Evolutionary conservation across 2,113 vertebrate genomes (phyloP).

Genomic region (Oplegnathus fasciatus): DNA sequence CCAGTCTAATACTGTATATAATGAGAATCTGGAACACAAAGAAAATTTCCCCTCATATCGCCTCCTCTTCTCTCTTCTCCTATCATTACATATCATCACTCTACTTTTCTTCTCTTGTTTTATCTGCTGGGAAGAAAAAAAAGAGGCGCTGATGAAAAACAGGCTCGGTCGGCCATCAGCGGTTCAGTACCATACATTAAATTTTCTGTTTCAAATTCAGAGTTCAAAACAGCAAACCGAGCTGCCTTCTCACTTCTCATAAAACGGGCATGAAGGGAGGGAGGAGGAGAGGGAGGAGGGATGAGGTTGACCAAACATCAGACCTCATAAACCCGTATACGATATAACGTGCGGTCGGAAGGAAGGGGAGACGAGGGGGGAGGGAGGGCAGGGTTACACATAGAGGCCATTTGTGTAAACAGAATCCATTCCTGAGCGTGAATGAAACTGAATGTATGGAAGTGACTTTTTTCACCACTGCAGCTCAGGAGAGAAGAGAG

Average conservation of each 20-base stretch:
- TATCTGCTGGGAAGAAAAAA: neutral
- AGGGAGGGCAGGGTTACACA: neutral
- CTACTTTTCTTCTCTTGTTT: conserved; percentile 1
- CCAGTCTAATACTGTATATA: neutral
- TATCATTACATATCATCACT: neutral
- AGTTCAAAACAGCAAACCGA: conserved; percentile 4
- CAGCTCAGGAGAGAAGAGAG: neutral
- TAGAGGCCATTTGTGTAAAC: conserved; percentile 10
- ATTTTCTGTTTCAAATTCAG: conserved; percentile 10
- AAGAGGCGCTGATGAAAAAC: neutral
- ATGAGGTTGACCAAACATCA: conserved; percentile 43
- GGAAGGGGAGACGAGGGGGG: conserved; percentile 10
- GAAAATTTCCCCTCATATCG: neutral
- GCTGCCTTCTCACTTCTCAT: conserved; percentile 4
- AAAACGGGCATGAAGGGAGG: conserved; percentile 10
- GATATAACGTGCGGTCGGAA: conserved; percentile 52
- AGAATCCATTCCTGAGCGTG: conserved; percentile 3
- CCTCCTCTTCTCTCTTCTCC: neutral
- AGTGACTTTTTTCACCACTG: neutral
- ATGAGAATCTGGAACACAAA: conserved; percentile 1
- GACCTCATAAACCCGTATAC: conserved; percentile 26
- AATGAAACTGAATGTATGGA: neutral
- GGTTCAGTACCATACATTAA: too few relatives aligned
- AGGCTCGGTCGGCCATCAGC: neutral
- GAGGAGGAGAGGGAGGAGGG: neutral